Evolutionary conservation across 1,140 invertebrate species (phyloP), one percentile per base, ranked within the genome.

Genomic region (Prorops nasuta): DNA sequence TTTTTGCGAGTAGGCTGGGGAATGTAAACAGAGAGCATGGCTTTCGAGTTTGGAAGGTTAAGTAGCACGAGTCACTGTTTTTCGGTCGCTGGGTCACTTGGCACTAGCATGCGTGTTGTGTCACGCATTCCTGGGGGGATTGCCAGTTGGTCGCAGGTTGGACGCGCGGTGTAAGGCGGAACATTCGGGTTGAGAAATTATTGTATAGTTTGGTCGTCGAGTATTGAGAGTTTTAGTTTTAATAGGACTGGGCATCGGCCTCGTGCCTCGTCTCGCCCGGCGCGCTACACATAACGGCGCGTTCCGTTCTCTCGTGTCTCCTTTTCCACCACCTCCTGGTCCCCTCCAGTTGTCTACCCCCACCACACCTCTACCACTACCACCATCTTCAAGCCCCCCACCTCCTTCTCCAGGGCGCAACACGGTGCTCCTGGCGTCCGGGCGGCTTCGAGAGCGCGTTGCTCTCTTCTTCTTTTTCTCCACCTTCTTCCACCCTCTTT

Each of bases 391-490:
- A 28, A 44, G 44, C 58, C 46, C 42, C 45, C 45, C 53, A 40
- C 47, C 56, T 58, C 56, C 58, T 58, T 50, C 56, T 59, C 32
- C 47, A 56, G 56, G 54, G 58, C 58, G 58, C 58, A 60, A 60
- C 58, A 60, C 58, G 58, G 58, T 60, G 56, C 53, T 57, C 46
- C 44, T 47, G 50, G 56, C 58, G 54, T 58, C 58, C 41, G 54
- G 57, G 57, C 57, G 58, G 58, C 57, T 59, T 54, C 35, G 45
- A 50, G 52, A 59, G 56, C 56, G 14, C 49, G 36, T 36, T 44
- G 44, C 16, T 51, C 19, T 51, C 34, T 37, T 28, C 20, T 16
- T 34, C 20, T 40, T 50, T 44, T 17, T 51, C 38, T 22, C 19
- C n/a, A 20, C 38, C 38, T 14, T 18, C 18, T n/a, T 10, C 18